Evolutionary conservation across 1,140 invertebrate species (phyloP), one percentile per base, ranked within the genome.

Genomic region (Anoplolepis gracilipes): DNA sequence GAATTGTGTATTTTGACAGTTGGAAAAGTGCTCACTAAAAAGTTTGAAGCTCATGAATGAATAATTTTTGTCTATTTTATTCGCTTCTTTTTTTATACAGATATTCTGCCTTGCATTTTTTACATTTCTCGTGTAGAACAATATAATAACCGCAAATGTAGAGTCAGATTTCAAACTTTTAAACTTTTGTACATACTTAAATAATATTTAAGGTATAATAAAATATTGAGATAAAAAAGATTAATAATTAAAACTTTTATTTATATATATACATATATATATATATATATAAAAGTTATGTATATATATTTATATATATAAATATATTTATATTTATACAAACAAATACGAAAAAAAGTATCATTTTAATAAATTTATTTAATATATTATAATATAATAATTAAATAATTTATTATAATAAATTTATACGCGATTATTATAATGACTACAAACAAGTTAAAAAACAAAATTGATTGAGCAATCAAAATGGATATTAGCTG

Each of bases 281-380:
- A 1, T 42, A 42, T 46, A 3, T 46, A 46, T 46, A 85, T 81
- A 19, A 11, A 84, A n/a, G 93, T n/a, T n/a, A n/a, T n/a, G n/a
- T n/a, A n/a, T n/a, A n/a, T n/a, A n/a, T n/a, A n/a, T n/a, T n/a
- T n/a, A n/a, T n/a, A n/a, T n/a, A n/a, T n/a, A n/a, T n/a, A n/a
- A n/a, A n/a, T n/a, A n/a, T n/a, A n/a, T n/a, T n/a, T n/a, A n/a
- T n/a, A n/a, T n/a, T n/a, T n/a, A n/a, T n/a, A n/a, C n/a, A n/a
- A n/a, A n/a, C n/a, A n/a, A n/a, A n/a, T n/a, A n/a, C n/a, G n/a
- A n/a, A n/a, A n/a, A n/a, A n/a, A n/a, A n/a, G n/a, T n/a, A n/a
- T n/a, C n/a, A n/a, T n/a, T n/a, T n/a, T n/a, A n/a, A n/a, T n/a
- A n/a, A n/a, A n/a, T n/a, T n/a, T n/a, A n/a, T n/a, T n/a, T n/a